Base-by-base conservation (phyloP, 2,797 vertebrate genomes). In the Cynopterus sphinx region DNA sequence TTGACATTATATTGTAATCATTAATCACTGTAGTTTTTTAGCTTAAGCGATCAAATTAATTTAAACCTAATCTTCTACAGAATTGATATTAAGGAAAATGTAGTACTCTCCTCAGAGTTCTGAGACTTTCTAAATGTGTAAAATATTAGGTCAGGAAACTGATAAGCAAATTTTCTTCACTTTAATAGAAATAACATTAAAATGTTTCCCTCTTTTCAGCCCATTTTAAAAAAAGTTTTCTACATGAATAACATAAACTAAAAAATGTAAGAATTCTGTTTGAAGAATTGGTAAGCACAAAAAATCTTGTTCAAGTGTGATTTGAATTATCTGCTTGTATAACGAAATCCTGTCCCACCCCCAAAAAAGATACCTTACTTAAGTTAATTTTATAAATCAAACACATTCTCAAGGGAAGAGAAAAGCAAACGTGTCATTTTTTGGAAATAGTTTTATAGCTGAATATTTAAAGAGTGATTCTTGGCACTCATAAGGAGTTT, bases 361-460 rank as follows among this genome's bases (percentile, higher is more conserved):
- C 24, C 41, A 87, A 81, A 43, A 49, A 90, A 71, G 78, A 21
- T 9, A 2, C 28, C 9, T 65, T 43, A 63, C 22, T 87, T 51
- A 95, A 91, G 39, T 83, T 91, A 83, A 96, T 91, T 87, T 81
- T 85, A 53, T 91, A 90, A 95, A 84, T 92, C 41, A 95, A 92
- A 89, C 51, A 85, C 6, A 59, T 3, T 85, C 51, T 59, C 13
- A 71, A 49, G 31, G 65, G 43, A 93, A 97, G 26, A 36, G 19
- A 91, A 78, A 94, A 61, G 26, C 19, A 87, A 17, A 6, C 4
- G 1, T 91, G 33, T 81, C 91, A 93, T 61, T 94, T 93, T 70
- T 68, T 73, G 46, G 67, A 87, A 90, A 91, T 77, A 73, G 43
- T 89, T 90, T 90, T 77, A 59, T 10, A 84, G 67, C 0, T 67